Conservation (phyloP, 2,797 vertebrate genomes). For the Masticophis lateralis region DNA sequence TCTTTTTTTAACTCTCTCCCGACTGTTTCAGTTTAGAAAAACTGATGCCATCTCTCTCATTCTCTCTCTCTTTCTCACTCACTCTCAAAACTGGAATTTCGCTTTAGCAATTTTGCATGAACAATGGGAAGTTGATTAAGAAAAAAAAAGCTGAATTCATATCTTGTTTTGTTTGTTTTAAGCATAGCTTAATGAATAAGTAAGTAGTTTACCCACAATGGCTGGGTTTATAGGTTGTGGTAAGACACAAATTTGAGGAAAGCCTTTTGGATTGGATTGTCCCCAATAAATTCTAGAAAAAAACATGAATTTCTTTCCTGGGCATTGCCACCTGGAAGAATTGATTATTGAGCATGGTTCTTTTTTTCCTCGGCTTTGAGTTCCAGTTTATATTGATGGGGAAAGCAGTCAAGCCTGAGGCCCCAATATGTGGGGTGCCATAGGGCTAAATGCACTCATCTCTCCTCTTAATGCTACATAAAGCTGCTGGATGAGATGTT, state of each 20-base stretch:
- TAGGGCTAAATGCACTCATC: not conserved
- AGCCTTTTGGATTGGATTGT: not conserved
- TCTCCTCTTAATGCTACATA: not conserved
- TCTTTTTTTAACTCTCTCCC: not conserved
- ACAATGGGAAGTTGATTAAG: not conserved
- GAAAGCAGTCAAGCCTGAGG: not conserved
- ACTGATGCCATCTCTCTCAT: not conserved
- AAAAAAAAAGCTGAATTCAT: not conserved
- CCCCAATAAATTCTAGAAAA: not conserved
- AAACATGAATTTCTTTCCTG: not conserved
- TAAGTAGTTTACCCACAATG: not conserved
- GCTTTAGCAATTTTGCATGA: not conserved
- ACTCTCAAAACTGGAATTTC: not conserved
- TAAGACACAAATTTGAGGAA: not conserved
- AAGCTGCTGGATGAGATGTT: not conserved
- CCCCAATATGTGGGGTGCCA: not conserved
- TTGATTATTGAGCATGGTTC: no score
- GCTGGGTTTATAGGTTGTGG: not conserved
- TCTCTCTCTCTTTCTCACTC: not conserved
- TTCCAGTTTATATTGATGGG: not conserved
- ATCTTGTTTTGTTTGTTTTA: not conserved
- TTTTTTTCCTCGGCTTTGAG: not conserved
- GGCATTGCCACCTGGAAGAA: not conserved
- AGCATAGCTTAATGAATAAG: not conserved
- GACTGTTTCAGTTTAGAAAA: not conserved